Conservation (phyloP, 2,797 vertebrate species). For the Ambastaia sidthimunki region DNA sequence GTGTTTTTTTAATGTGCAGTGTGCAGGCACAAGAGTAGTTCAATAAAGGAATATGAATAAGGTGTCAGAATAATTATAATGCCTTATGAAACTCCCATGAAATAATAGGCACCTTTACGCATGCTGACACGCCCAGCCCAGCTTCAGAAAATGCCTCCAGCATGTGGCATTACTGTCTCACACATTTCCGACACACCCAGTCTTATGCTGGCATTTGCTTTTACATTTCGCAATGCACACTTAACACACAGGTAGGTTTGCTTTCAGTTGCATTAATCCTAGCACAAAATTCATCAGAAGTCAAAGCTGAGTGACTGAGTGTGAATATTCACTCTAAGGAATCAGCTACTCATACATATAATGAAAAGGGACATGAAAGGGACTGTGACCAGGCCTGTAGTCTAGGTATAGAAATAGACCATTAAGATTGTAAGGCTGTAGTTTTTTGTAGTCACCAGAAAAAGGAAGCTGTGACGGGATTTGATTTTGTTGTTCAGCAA, state of each 20-base stretch:
- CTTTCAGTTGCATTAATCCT: background rate
- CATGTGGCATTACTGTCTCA: constrained; percentile 14
- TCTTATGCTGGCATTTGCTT: constrained; percentile 21
- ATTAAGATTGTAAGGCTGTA: no score
- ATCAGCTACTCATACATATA: constrained; percentile 14
- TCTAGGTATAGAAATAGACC: background rate
- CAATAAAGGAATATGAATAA: background rate
- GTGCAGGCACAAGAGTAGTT: background rate
- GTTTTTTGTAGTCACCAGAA: no score
- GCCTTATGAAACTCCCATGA: background rate
- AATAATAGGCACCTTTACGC: constrained; percentile 19
- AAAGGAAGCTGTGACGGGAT: no score
- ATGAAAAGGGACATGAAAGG: background rate
- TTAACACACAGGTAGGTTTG: background rate
- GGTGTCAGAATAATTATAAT: background rate
- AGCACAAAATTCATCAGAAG: background rate
- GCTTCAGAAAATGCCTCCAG: constrained; percentile 26
- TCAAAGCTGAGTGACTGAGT: background rate
- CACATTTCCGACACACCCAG: constrained; percentile 30
- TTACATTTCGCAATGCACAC: constrained; percentile 17
- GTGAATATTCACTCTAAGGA: constrained; percentile 36
- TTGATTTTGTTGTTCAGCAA: no score
- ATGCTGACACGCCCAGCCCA: background rate
- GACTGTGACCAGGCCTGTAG: background rate
- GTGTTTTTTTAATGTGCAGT: background rate